Evolutionary conservation across 1,140 invertebrate genomes (phyloP).

Genomic region (Ceratina japonica): DNA sequence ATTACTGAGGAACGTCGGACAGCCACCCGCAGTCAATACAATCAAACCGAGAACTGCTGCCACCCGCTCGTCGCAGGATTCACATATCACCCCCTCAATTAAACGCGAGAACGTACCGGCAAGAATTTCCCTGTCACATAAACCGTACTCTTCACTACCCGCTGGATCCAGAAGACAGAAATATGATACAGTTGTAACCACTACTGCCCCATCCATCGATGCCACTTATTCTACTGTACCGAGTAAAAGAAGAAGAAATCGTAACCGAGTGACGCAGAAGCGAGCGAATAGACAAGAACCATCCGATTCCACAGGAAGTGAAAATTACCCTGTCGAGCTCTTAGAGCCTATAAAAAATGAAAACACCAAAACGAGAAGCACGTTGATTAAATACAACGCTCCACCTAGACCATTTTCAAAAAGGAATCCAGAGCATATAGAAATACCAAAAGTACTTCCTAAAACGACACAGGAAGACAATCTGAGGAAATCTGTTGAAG

Average conservation of each 20-base stretch:
- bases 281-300: neutral
- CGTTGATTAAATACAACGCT: constrained; percentile 29
- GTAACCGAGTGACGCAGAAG: neutral
- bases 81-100: neutral
- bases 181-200: neutral
- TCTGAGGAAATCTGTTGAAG: neutral
- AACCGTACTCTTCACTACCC: neutral
- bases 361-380: neutral
- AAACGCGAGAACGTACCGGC: neutral
- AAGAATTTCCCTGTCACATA: neutral
- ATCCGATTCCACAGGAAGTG: neutral
- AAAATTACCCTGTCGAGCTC: neutral
- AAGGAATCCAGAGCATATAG: neutral
- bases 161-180: neutral
- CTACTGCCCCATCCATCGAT: neutral
- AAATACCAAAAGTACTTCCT: neutral
- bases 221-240: neutral
- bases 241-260: neutral
- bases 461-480: no score
- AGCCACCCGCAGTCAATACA: neutral
- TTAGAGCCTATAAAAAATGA: neutral
- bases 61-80: neutral
- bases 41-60: neutral
- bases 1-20: neutral
- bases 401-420: constrained; percentile 35